Evolutionary conservation across 2,888 invertebrate genomes (phyloP).

Genomic region (Trichopoda pennipes): DNA sequence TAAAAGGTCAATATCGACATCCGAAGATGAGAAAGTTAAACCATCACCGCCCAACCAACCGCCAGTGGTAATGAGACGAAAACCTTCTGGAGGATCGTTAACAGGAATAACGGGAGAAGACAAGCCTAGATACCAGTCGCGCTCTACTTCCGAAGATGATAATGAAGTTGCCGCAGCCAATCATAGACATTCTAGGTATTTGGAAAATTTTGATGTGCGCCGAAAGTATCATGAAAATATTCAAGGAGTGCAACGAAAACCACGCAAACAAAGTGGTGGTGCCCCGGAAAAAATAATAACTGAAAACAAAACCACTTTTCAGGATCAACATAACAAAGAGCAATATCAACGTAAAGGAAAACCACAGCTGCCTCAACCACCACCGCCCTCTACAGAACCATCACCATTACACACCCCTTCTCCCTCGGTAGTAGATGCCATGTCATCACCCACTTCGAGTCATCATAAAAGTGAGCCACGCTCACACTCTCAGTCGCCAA

Average conservation of each 20-base stretch:
- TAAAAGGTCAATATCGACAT: conserved; percentile 74
- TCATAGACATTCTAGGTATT: conserved; percentile 79
- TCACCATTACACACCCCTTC: conserved; percentile 70
- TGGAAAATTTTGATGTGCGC: conserved; percentile 80
- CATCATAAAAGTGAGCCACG: conserved; percentile 65
- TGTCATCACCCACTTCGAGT: conserved; percentile 69
- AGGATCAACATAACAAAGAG: conserved; percentile 51
- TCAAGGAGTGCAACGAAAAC: conserved; percentile 73
- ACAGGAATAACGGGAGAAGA: conserved; percentile 65
- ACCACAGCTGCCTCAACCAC: conserved; percentile 72
- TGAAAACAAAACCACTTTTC: conserved; percentile 42
- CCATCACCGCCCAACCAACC: conserved; percentile 55
- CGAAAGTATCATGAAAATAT: conserved; percentile 78
- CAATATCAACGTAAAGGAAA: conserved; percentile 71
- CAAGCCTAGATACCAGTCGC: conserved; percentile 71
- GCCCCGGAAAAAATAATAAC: conserved; percentile 68
- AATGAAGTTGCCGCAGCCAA: conserved; percentile 71
- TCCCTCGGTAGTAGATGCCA: conserved; percentile 67
- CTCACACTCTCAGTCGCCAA: conserved; percentile 72
- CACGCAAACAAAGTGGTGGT: conserved; percentile 73
- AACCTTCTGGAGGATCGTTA: conserved; percentile 70
- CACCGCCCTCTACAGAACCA: conserved; percentile 69
- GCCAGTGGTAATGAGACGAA: conserved; percentile 76
- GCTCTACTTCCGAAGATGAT: conserved; percentile 79
- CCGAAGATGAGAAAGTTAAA: conserved; percentile 76